Evolutionary conservation across 2,888 invertebrate genomes (phyloP).

Genomic region (Drosophila peninsularis): DNA sequence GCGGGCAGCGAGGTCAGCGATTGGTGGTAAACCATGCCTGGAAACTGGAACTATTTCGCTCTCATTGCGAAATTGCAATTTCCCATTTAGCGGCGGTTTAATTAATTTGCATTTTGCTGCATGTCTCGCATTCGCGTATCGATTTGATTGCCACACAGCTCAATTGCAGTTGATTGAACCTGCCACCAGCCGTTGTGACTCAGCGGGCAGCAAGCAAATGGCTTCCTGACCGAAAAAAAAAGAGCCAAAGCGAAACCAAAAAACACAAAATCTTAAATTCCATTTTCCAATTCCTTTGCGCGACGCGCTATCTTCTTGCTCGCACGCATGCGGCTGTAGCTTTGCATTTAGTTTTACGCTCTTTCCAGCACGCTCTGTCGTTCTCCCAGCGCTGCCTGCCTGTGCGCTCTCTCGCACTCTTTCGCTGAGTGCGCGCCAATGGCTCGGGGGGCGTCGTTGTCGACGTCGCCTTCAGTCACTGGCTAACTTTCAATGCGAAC

Average conservation of each 20-base stretch:
- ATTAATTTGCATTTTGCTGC: conserved; percentile 66
- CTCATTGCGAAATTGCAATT: conserved; percentile 29
- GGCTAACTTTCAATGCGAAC: conserved; percentile 71
- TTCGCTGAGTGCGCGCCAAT: conserved; percentile 28
- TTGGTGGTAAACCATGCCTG: conserved; percentile 7
- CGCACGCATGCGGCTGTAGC: conserved; percentile 46
- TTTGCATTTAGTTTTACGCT: conserved; percentile 17
- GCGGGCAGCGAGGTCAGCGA: conserved; percentile 5
- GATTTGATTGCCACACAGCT: conserved; percentile 63
- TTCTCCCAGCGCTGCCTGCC: conserved; percentile 15
- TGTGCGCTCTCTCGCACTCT: conserved; percentile 11
- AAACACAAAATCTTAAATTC: conserved; percentile 10
- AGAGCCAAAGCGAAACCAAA: background rate
- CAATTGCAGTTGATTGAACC: conserved; percentile 74
- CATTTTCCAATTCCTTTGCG: conserved; percentile 27
- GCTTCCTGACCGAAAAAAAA: conserved; percentile 27
- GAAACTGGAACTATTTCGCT: conserved; percentile 52
- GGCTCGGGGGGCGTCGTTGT: conserved; percentile 25
- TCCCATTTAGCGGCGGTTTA: conserved; percentile 42
- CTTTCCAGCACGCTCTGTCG: conserved; percentile 11
- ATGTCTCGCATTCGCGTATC: conserved; percentile 43
- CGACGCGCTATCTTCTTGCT: background rate
- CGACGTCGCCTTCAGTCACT: conserved; percentile 53
- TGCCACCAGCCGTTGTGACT: conserved; percentile 40
- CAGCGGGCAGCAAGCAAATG: conserved; percentile 29